phyloP scores from a whole-genome alignment of 2,113 vertebrate genomes.

The Calidris pygmaea region DNA sequence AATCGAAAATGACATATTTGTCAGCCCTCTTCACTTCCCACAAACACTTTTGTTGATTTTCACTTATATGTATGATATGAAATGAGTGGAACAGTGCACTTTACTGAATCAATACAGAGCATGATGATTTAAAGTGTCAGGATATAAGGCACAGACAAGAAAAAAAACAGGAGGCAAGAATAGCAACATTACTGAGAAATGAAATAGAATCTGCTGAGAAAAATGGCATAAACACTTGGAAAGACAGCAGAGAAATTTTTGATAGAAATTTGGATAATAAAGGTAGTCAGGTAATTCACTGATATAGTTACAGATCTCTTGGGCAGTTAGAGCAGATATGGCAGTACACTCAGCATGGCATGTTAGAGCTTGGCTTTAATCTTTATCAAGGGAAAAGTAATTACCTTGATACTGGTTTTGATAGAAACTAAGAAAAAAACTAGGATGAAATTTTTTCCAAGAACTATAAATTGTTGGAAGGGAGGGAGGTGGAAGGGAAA shows the following conservation, averaged over 20 bases:
- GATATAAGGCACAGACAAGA: not conserved
- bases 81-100: slow-evolving; percentile 32
- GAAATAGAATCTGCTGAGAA: slow-evolving; percentile 40
- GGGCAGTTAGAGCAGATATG: slow-evolving; percentile 19
- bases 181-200: slow-evolving; percentile 33
- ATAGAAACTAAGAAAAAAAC: not conserved
- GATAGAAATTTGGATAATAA: slow-evolving; percentile 57
- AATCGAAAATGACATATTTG: not conserved
- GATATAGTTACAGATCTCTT: slow-evolving; percentile 40
- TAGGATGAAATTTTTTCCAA: not conserved
- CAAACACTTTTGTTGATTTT: slow-evolving; percentile 50
- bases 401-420: not conserved
- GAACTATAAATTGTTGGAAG: not conserved
- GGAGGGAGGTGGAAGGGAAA: not conserved
- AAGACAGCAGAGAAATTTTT: slow-evolving; percentile 43
- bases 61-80: slow-evolving; percentile 12
- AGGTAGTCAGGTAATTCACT: slow-evolving; percentile 37
- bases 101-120: slow-evolving; percentile 47
- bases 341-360: not conserved
- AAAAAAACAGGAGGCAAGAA: slow-evolving; percentile 11
- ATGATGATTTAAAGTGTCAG: slow-evolving; percentile 63
- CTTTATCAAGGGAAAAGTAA: slow-evolving; percentile 32
- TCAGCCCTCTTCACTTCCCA: slow-evolving; percentile 10
- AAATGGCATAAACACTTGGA: slow-evolving; percentile 43
- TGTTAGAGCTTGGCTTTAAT: not conserved